phyloP scores from a whole-genome alignment of 2,797 vertebrate genomes.

The Syndactyla subalaris region DNA sequence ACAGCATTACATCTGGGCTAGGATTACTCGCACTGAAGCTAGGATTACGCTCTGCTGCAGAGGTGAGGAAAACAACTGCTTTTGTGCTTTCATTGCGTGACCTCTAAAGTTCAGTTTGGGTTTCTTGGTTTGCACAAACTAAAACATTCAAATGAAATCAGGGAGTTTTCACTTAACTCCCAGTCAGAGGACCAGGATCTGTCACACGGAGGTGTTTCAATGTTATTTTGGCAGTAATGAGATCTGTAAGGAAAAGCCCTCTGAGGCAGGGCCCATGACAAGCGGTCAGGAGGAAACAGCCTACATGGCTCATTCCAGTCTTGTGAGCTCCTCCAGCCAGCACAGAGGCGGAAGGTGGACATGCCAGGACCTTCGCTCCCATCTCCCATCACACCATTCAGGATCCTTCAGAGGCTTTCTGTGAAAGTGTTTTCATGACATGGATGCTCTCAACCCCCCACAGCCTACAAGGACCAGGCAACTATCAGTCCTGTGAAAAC shows the following conservation, averaged over 20 bases:
- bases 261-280: not conserved
- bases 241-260: slow-evolving; percentile 19
- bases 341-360: not conserved
- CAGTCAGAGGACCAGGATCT: not conserved
- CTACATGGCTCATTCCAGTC: not conserved
- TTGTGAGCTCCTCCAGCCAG: not conserved
- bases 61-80: slow-evolving; percentile 52
- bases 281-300: not conserved
- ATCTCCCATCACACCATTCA: not conserved
- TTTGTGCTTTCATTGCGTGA: slow-evolving; percentile 25
- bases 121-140: slow-evolving; percentile 13
- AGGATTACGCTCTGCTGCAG: slow-evolving; percentile 1
- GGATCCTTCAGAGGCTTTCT: not conserved
- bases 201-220: not conserved
- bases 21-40: slow-evolving; percentile 19
- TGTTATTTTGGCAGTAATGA: not conserved
- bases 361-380: not conserved
- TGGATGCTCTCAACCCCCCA: rapidly evolving
- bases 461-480: not conserved
- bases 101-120: slow-evolving; percentile 37
- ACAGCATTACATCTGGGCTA: slow-evolving; percentile 47
- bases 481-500: not conserved
- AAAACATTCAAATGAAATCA: not conserved
- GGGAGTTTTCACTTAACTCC: slow-evolving; percentile 8
- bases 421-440: rapidly evolving